phyloP scores from a whole-genome alignment of 2,888 invertebrate species.

The Cataglyphis albicans region DNA sequence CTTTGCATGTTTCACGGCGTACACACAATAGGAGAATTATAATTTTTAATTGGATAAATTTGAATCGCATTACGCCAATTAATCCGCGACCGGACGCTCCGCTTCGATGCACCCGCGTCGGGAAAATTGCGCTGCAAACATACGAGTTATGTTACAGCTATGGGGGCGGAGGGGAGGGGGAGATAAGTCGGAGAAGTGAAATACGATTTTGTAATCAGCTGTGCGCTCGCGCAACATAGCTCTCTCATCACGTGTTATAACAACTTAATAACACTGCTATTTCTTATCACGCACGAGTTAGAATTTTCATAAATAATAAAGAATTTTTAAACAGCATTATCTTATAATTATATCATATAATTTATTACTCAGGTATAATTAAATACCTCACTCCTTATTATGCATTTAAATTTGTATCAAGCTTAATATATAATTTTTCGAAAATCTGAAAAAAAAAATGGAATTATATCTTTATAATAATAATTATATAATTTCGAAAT shows the following conservation, averaged over 20 bases:
- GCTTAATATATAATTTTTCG: background rate
- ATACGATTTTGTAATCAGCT: conserved; percentile 47
- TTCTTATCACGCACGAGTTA: conserved; percentile 32
- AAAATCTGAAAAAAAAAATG: background rate
- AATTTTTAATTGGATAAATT: conserved; percentile 49
- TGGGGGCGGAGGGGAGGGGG: conserved; percentile 8
- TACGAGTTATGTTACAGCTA: conserved; percentile 23
- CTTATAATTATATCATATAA: conserved; percentile 14
- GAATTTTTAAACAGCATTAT: conserved; percentile 1
- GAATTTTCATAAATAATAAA: background rate
- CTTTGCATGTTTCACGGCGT: conserved; percentile 40
- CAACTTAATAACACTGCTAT: conserved; percentile 27
- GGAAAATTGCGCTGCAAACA: conserved; percentile 7
- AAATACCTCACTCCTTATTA: background rate
- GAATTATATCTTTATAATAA: background rate
- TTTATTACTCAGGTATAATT: background rate
- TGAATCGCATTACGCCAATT: conserved; percentile 56
- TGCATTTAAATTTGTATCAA: background rate
- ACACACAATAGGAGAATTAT: conserved; percentile 42
- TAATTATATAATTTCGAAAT: background rate
- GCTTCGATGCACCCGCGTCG: conserved; percentile 35
- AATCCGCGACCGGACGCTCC: conserved; percentile 50
- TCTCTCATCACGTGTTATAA: background rate
- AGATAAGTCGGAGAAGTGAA: conserved; percentile 15
- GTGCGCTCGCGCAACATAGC: background rate